Percentiles rank a stretch among this genome's conserved stretches.
Evolutionary conservation across 2,797 vertebrate species (phyloP).

Genomic region (Galaxias olidus): DNA sequence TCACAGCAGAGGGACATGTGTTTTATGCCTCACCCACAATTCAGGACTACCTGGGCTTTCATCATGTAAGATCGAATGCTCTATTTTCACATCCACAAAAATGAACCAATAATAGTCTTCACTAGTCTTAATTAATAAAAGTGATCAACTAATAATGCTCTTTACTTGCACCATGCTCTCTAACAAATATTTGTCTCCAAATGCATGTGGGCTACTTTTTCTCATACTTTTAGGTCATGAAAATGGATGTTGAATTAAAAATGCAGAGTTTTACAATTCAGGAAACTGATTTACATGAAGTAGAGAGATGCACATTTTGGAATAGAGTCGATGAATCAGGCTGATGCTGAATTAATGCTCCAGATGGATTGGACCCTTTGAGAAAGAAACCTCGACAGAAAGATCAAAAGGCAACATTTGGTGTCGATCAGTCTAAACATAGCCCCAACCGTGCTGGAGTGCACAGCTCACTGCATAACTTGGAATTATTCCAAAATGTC

Average conservation of each 20-base stretch:
- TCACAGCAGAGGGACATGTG: slow-evolving; percentile 76
- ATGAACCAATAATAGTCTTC: background rate
- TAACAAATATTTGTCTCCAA: too few species aligned
- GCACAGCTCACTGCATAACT: slow-evolving; percentile 6
- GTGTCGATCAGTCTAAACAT: slow-evolving; percentile 13
- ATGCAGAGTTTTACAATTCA: slow-evolving; percentile 12
- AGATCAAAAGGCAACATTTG: slow-evolving; percentile 15
- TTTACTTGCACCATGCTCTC: too few species aligned
- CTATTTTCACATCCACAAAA: background rate
- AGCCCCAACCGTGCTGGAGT: slow-evolving; percentile 7
- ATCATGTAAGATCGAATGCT: slow-evolving; percentile 77
- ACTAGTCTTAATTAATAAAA: background rate
- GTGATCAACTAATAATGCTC: too few species aligned
- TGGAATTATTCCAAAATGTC: slow-evolving; percentile 13
- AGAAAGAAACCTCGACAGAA: background rate
- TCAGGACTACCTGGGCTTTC: slow-evolving; percentile 84
- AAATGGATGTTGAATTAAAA: slow-evolving; percentile 9
- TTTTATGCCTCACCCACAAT: slow-evolving; percentile 80
- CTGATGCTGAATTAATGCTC: slow-evolving; percentile 11
- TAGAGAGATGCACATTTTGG: background rate
- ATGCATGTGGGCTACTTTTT: too few species aligned
- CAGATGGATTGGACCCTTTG: slow-evolving; percentile 2
- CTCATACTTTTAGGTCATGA: too few species aligned
- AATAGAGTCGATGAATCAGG: slow-evolving; percentile 1
- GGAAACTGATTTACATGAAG: slow-evolving; percentile 8